Evolutionary conservation across 2,113 vertebrate species (phyloP).

Genomic region (Ailurus styani): DNA sequence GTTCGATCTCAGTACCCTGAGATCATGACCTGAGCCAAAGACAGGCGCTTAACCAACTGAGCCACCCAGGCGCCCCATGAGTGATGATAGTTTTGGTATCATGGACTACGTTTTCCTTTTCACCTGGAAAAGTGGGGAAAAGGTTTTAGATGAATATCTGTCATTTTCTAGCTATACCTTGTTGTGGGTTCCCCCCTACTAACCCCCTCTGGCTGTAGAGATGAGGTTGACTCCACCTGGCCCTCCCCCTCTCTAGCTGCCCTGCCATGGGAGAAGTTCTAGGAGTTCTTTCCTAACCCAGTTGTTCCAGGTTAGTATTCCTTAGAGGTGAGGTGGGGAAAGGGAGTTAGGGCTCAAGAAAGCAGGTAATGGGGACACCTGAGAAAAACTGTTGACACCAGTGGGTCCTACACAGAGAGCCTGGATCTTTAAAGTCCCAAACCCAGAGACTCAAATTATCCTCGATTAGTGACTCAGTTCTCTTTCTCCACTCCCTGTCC

Average conservation of each 20-base stretch:
- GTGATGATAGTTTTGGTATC: neutral
- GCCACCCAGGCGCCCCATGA: neutral
- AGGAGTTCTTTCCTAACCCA: neutral
- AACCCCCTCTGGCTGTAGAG: neutral
- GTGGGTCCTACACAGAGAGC: neutral
- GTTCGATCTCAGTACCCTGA: too few relatives aligned
- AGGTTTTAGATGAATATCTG: neutral
- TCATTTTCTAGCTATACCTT: neutral
- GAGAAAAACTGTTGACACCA: neutral
- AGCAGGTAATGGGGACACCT: neutral
- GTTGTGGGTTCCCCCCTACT: neutral
- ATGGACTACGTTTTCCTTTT: neutral
- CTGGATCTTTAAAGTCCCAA: neutral
- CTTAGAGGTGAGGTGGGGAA: neutral
- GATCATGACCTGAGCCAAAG: too few relatives aligned
- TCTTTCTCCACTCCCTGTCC: neutral
- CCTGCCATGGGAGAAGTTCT: neutral
- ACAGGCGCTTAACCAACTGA: too few relatives aligned
- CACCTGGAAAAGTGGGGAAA: neutral
- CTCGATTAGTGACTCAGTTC: neutral
- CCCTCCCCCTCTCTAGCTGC: neutral
- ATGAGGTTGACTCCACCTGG: neutral
- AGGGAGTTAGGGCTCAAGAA: neutral
- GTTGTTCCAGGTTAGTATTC: neutral
- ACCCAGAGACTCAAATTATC: neutral